phyloP scores from a whole-genome alignment of 1,140 invertebrate species.

The Calycopis cecrops region DNA sequence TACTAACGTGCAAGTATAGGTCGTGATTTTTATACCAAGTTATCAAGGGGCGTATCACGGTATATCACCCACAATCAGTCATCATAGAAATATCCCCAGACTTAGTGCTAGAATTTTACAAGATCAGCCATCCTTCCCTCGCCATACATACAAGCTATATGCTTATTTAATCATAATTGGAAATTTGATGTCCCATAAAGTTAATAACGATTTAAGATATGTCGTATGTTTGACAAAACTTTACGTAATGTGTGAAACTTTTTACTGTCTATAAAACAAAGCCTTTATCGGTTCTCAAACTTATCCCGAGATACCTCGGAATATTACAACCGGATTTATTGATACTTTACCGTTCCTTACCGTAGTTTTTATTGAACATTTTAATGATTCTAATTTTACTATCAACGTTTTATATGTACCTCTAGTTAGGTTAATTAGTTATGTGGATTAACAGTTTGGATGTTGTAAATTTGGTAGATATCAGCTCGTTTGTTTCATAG shows the following conservation, averaged over 20 bases:
- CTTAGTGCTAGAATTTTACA: too few species aligned
- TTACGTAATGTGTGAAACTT: slow-evolving; percentile 26
- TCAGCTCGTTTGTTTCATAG: background rate
- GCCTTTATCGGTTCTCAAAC: slow-evolving; percentile 22
- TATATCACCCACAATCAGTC: too few species aligned
- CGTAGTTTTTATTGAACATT: slow-evolving; percentile 50
- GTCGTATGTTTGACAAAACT: slow-evolving; percentile 16
- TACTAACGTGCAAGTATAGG: too few species aligned
- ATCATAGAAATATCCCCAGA: too few species aligned
- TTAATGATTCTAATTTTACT: slow-evolving; percentile 56
- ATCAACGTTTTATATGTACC: slow-evolving; percentile 42
- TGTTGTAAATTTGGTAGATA: slow-evolving; percentile 4
- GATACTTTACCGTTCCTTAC: slow-evolving; percentile 40
- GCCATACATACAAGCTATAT: too few species aligned
- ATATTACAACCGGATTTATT: slow-evolving; percentile 55
- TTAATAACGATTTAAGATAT: slow-evolving; percentile 11
- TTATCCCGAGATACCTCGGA: slow-evolving; percentile 22
- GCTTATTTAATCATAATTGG: too few species aligned
- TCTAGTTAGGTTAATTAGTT: slow-evolving; percentile 59
- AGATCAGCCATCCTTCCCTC: too few species aligned
- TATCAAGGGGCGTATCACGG: too few species aligned
- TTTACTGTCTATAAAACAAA: slow-evolving; percentile 32
- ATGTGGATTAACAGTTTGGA: slow-evolving; percentile 37
- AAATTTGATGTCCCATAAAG: background rate
- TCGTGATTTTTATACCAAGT: too few species aligned